Percentiles rank a stretch among this genome's conserved stretches.
These are phyloP conservation scores for Torymus aiolomorphi DNA, from an alignment of 2,888 invertebrate species.

Conservation along the genomic window DNA sequence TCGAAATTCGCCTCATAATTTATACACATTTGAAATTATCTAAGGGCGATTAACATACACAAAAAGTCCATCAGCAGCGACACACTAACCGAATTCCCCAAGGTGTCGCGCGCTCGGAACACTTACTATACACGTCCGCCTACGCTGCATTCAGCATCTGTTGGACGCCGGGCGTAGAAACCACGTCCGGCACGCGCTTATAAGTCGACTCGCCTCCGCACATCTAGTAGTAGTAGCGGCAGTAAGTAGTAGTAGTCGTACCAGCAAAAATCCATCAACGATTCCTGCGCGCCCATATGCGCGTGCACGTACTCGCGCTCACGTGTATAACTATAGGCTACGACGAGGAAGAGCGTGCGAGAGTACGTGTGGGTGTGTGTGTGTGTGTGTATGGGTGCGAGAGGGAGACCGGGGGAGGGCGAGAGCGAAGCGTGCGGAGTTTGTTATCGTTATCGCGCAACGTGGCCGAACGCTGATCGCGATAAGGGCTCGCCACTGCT, in stretches of 20 bases:
- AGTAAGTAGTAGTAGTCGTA: not conserved
- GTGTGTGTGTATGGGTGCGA: slow-evolving; percentile 48
- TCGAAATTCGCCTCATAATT: no score
- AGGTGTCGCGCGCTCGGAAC: not conserved
- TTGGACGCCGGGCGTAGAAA: not conserved
- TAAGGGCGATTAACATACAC: no score
- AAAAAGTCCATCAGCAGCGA: not conserved
- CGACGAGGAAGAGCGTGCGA: no score
- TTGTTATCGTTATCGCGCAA: slow-evolving; percentile 71
- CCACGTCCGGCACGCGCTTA: not conserved
- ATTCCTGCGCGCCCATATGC: not conserved
- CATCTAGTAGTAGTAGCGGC: not conserved
- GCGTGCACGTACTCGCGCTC: slow-evolving; percentile 43
- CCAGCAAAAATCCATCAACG: slow-evolving; percentile 12
- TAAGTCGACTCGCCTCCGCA: not conserved
- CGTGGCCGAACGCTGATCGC: slow-evolving; percentile 71
- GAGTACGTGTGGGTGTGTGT: not conserved
- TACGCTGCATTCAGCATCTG: not conserved
- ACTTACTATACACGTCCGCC: slow-evolving; percentile 5
- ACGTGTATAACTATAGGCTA: no score
- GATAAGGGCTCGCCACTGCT: slow-evolving; percentile 70
- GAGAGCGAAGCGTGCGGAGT: slow-evolving; percentile 62
- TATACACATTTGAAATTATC: no score
- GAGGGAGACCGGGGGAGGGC: slow-evolving; percentile 60
- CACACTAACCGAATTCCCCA: slow-evolving; percentile 31